Base-by-base conservation (phyloP, 2,888 invertebrate genomes). In the Drepanosiphum platanoidis region DNA sequence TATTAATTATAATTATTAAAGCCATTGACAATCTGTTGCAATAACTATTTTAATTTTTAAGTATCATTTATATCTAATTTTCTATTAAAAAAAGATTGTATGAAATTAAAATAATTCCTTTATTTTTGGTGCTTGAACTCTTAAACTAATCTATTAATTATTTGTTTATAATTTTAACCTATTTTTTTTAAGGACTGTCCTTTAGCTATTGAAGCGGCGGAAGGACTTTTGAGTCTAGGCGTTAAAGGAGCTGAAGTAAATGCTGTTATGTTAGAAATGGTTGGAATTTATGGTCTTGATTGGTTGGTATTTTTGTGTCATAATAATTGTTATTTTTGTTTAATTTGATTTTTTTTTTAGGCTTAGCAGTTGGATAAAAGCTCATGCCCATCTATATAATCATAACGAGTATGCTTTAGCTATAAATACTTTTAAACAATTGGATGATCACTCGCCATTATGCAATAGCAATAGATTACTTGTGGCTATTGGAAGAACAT, bases 201-300 rank as follows among this genome's bases (percentile, higher is more conserved):
- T 0, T 90, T 95, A 89, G 94, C 95, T 0, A 88, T 96, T 86
- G 94, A 94, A 88, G 94, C 95, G 9, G 93, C 94, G 3, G 93
- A 94, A 89, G 93, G 93, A 86, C 90, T 96, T 34, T 90, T 96
- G 78, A 92, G 93, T 87, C 89, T 96, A 72, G 95, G 95, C 1
- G 92, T 93, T 27, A 92, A 94, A 89, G 94, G 94, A 27, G 91
- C 92, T 66, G 95, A 96, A 90, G 94, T 96, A 0, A 93, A 94
- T 88, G 92, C 94, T 2, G 90, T 95, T 78, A 93, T 95, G 87
- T 91, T 94, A 78, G 93, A 87, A 39, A 87, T 86, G 86, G 88
- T 90, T 22, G 89, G 90, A 22, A 89, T 89, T 87, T 89, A 89
- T 74, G 88, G 90, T 32, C 89, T 90, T 87, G 91, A 92, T 77